These are phyloP conservation scores for Zaprionus africanus DNA, from an alignment of 1,140 invertebrate genomes.

Conservation along the genomic window DNA sequence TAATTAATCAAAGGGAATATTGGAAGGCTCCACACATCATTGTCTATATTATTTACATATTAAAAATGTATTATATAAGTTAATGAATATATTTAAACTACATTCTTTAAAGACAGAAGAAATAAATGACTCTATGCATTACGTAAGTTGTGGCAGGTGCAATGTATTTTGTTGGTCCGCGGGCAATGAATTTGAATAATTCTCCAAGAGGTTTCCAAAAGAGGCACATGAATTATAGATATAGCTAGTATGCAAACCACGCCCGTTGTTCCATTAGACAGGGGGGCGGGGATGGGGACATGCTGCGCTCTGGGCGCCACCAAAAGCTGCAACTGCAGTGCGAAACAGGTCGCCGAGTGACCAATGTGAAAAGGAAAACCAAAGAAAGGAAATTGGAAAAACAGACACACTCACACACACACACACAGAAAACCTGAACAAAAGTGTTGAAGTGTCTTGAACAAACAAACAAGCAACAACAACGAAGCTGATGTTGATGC, in stretches of 20 bases:
- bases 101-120: no score
- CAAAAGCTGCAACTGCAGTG: slow-evolving; percentile 34
- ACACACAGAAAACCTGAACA: slow-evolving; percentile 52
- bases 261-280: background rate
- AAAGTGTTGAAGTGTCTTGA: slow-evolving; percentile 75
- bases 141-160: background rate
- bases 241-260: background rate
- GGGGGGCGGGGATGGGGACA: background rate
- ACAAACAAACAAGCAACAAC: slow-evolving; percentile 66
- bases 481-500: slow-evolving; percentile 30
- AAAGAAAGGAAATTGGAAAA: slow-evolving; percentile 67
- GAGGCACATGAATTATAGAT: background rate
- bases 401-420: slow-evolving; percentile 12
- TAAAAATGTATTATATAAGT: background rate
- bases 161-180: background rate
- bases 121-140: background rate
- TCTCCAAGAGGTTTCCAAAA: background rate
- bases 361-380: slow-evolving; percentile 60
- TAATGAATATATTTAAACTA: no score
- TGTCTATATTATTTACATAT: background rate
- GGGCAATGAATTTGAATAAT: slow-evolving; percentile 1
- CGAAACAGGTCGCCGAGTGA: slow-evolving; percentile 40
- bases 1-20: no score
- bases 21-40: background rate
- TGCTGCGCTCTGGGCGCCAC: slow-evolving; percentile 35